phyloP scores from a whole-genome alignment of 2,888 invertebrate genomes.

The Sturmia bella region DNA sequence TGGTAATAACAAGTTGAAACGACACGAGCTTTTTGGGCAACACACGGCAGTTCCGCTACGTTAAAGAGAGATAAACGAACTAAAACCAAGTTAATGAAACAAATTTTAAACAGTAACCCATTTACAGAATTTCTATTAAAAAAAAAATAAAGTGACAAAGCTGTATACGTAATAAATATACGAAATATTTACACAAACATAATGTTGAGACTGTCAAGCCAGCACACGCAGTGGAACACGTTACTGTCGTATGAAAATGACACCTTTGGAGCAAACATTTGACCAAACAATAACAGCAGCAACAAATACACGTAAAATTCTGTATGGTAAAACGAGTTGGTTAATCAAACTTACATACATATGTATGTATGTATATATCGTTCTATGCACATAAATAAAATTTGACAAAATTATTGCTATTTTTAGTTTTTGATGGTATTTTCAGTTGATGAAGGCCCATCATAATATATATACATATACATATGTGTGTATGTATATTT shows the following conservation, averaged over 20 bases:
- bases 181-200: neutral
- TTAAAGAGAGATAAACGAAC: constrained; percentile 61
- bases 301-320: neutral
- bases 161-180: neutral
- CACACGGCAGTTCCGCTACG: constrained; percentile 57
- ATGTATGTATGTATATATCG: neutral
- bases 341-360: constrained; percentile 16
- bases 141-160: constrained; percentile 27
- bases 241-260: constrained; percentile 5
- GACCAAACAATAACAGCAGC: neutral
- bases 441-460: constrained; percentile 43
- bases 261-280: constrained; percentile 9
- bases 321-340: constrained; percentile 38
- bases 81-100: constrained; percentile 46
- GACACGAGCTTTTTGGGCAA: neutral
- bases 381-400: constrained; percentile 27
- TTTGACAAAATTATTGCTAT: constrained; percentile 62
- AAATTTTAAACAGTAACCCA: constrained; percentile 57
- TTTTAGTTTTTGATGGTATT: constrained; percentile 30
- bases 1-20: constrained; percentile 23
- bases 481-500: too few relatives aligned
- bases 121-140: constrained; percentile 54
- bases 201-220: too few relatives aligned
- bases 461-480: too few relatives aligned
- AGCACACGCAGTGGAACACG: neutral